Evolutionary conservation across 2,113 vertebrate species (phyloP), one percentile per base, ranked within the genome.

Genomic region (Colinus virginianus): DNA sequence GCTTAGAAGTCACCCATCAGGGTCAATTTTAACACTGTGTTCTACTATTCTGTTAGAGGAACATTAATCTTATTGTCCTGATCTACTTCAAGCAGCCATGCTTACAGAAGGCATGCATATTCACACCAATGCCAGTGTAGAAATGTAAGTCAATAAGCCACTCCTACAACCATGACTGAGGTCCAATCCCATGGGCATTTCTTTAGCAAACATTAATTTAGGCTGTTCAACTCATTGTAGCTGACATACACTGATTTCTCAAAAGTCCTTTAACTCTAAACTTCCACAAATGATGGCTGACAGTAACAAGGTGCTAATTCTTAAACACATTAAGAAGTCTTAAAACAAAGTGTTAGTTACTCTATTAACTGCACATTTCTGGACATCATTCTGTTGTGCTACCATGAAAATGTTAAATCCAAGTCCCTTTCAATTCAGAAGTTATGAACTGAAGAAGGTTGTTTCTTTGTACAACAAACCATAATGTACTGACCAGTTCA

Each of bases 401-500:
- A 62, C 16, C 49, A 23, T 8, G 7, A 40, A 78, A 42, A 30
- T 3, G 17, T 11, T 40, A 2, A 64, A 30, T 70, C 21, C 34
- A 80, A 80, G 55, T 16, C 56, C 26, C 32, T 77, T 64, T 81
- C 14, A n/a, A 12, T 1, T 21, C 20, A 40, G 53, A 61, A 36
- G 17, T 1, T 66, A 62, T 17, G 13, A 75, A 56, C n/a, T 14
- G 17, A 59, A 84, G 7, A 14, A 10, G 12, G 1, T 9, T 19
- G 59, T 84, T 75, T 69, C 23, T 59, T 77, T 30, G 36, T 13
- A 34, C 3, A 75, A 28, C 21, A 38, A 71, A 61, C 25, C 61
- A 32, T 21, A 34, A 48, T 0, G 0, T 36, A 25, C 12, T 32
- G 23, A 66, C 0, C 0, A 48, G 3, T 43, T 85, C 30, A 45